Evolutionary conservation across 1,140 invertebrate genomes (phyloP).

Genomic region (Nasonia longicornis): DNA sequence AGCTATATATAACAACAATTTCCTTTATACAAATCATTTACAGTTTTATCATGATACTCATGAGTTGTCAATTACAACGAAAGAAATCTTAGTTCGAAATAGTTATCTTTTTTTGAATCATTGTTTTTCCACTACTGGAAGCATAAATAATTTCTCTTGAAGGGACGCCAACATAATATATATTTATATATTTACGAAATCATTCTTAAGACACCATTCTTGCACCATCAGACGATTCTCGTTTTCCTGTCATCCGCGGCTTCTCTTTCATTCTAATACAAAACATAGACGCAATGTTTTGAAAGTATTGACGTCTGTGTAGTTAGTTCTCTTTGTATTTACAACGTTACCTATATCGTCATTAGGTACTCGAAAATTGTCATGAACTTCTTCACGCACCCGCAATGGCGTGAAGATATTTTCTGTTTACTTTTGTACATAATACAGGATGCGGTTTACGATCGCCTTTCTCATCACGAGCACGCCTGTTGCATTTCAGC

Average conservation of each 20-base stretch:
- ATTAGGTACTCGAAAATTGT: slow-evolving; percentile 55
- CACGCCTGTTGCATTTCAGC: slow-evolving; percentile 73
- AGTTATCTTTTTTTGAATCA: slow-evolving; percentile 9
- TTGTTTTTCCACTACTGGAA: slow-evolving; percentile 23
- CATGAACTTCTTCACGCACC: slow-evolving; percentile 53
- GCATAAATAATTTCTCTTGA: slow-evolving; percentile 31
- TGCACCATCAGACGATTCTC: neutral
- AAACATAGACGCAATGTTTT: slow-evolving; percentile 30
- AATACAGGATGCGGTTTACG: slow-evolving; percentile 33
- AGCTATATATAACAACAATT: slow-evolving; percentile 34
- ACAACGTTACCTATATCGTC: slow-evolving; percentile 41
- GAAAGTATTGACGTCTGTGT: slow-evolving; percentile 15
- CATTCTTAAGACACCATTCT: slow-evolving; percentile 18
- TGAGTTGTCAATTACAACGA: slow-evolving; percentile 14
- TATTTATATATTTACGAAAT: slow-evolving; percentile 28
- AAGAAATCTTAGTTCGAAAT: slow-evolving; percentile 9
- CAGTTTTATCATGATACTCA: slow-evolving; percentile 27
- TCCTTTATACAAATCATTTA: slow-evolving; percentile 46
- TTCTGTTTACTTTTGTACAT: slow-evolving; percentile 45
- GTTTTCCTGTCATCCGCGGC: neutral
- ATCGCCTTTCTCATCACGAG: slow-evolving; percentile 70
- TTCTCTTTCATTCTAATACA: slow-evolving; percentile 19
- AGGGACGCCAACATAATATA: slow-evolving; percentile 3
- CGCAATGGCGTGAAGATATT: slow-evolving; percentile 47
- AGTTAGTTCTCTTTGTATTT: slow-evolving; percentile 40